Base-by-base conservation (phyloP, 2,797 vertebrate genomes). In the Spinus pinus region DNA sequence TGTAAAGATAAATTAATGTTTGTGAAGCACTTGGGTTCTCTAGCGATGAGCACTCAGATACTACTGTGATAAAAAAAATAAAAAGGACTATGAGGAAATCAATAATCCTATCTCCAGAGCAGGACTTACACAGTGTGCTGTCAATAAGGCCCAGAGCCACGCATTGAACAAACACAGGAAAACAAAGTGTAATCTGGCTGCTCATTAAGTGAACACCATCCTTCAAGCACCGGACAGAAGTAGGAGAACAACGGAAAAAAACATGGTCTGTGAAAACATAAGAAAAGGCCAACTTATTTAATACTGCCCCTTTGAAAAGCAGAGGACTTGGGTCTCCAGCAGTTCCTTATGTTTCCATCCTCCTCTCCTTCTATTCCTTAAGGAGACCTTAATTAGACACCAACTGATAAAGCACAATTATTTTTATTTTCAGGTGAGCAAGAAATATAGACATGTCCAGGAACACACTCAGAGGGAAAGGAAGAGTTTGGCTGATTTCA, bases 1-100 rank as follows among this genome's bases (percentile, higher is more conserved):
- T 93, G 85, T 91, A 86, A 94, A 94, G 85, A 81, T 71, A 83
- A 96, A 96, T 94, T 75, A 88, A 92, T 60, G 46, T 81, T 94
- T 84, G 77, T 80, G 80, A 96, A 96, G 56, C 56, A 64, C 93
- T 94, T 57, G 60, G 56, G 58, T 39, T 90, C 85, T 93, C 23
- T n/a, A 81, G 56, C 3, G 51, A 91, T 20, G 35, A 90, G 39
- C 49, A 79, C 70, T 90, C 72, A 75, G 77, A 88, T 81, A 93
- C 82, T 58, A 93, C 72, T 0, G 0, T 69, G 77, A 81, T 66
- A 15, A 15, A 67, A 53, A 67, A 74, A 81, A 65, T 61, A 72
- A 87, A 87, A 93, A 51, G 54, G 20, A 61, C 86, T 44, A 61
- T 3, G 10, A 93, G 62, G 31, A 96, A 96, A 96, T 96, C 95